A percentile compares a stretch with the other conserved stretches of the same genome.
Evolutionary conservation across 2,888 invertebrate genomes (phyloP).

Genomic region (Netelia virgata): DNA sequence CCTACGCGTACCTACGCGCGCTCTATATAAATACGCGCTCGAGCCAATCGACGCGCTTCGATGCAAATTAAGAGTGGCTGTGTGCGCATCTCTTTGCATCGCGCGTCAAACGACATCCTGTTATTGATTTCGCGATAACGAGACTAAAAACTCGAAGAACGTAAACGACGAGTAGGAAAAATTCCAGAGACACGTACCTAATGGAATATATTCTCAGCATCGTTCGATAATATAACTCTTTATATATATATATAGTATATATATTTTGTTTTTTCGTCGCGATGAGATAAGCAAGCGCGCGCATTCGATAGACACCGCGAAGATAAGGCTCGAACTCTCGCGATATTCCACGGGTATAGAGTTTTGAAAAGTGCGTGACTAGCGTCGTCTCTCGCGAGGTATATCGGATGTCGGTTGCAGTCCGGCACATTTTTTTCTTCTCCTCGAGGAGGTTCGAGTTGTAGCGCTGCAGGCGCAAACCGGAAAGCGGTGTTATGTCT

Average conservation of each 20-base stretch:
- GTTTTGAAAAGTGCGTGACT: slow-evolving; percentile 66
- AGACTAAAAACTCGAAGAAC: too few relatives aligned
- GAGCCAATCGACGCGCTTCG: not conserved
- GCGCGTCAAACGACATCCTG: too few relatives aligned
- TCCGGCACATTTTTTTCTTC: slow-evolving; percentile 30
- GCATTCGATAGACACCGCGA: not conserved
- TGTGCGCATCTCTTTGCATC: too few relatives aligned
- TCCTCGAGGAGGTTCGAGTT: slow-evolving; percentile 27
- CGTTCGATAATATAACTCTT: too few relatives aligned
- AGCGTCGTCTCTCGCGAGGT: slow-evolving; percentile 39
- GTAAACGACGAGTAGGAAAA: too few relatives aligned
- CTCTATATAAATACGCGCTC: slow-evolving; percentile 1
- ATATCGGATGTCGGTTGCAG: slow-evolving; percentile 65
- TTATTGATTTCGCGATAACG: too few relatives aligned
- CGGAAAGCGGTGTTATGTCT: slow-evolving; percentile 48
- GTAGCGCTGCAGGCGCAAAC: slow-evolving; percentile 7
- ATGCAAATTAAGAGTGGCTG: not conserved
- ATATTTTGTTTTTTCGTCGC: too few relatives aligned
- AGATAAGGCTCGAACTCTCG: not conserved
- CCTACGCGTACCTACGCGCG: slow-evolving; percentile 30
- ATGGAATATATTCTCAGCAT: too few relatives aligned
- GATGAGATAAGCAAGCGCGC: too few relatives aligned
- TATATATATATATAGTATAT: too few relatives aligned
- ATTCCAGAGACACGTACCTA: too few relatives aligned
- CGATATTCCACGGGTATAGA: slow-evolving; percentile 63